Conservation (phyloP, 2,797 vertebrate species). For the Chelonia mydas region DNA sequence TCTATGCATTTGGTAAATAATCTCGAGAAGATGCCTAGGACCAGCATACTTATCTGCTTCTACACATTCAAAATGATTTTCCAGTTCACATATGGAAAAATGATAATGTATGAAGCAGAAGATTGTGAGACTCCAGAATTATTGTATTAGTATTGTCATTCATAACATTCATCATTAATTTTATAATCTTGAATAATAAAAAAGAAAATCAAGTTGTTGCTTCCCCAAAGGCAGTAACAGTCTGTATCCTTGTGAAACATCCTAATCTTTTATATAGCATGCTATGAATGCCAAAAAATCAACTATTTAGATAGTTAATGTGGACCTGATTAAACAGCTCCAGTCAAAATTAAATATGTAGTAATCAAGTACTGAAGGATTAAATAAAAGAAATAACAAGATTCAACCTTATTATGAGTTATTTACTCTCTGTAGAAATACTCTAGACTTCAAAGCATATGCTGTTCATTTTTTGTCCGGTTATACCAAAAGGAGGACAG, state of each 20-base stretch:
- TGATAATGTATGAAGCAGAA: slow-evolving; percentile 78
- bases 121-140: slow-evolving; percentile 75
- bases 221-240: neutral
- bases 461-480: slow-evolving; percentile 17
- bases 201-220: neutral
- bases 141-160: slow-evolving; percentile 26
- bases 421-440: slow-evolving; percentile 57
- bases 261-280: neutral
- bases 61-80: slow-evolving; percentile 83
- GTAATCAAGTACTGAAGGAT: slow-evolving; percentile 30
- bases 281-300: neutral
- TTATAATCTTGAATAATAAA: neutral
- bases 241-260: neutral
- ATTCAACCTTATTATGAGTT: slow-evolving; percentile 30
- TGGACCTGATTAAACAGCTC: neutral
- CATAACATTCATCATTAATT: neutral
- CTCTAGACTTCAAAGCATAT: slow-evolving; percentile 41
- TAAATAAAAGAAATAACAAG: slow-evolving; percentile 13
- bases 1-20: slow-evolving; percentile 78
- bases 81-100: slow-evolving; percentile 70
- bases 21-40: slow-evolving; percentile 75
- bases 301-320: neutral
- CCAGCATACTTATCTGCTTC: slow-evolving; percentile 80
- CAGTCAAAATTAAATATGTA: neutral
- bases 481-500: too few species aligned